These are phyloP conservation scores for Erebia epiphron DNA, from an alignment of 2,888 invertebrate species.

Conservation along the genomic window DNA sequence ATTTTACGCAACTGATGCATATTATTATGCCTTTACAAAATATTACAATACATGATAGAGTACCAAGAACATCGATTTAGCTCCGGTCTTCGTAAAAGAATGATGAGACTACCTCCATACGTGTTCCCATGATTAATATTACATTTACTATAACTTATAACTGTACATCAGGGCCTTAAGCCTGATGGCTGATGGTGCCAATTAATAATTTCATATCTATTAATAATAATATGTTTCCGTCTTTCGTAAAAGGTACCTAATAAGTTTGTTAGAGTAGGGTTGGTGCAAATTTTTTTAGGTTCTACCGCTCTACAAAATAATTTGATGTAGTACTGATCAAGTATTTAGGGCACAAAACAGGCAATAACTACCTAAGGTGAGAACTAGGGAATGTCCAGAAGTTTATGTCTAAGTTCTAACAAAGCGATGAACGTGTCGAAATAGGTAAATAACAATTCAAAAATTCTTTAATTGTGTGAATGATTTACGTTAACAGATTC, in stretches of 20 bases:
- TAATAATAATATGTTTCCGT: constrained; percentile 38
- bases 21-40: neutral
- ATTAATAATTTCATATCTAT: constrained; percentile 41
- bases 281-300: neutral
- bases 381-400: no score
- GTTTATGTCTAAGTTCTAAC: no score
- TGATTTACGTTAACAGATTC: no score
- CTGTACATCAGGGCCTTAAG: constrained; percentile 30
- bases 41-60: constrained; percentile 4
- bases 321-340: neutral
- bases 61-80: constrained; percentile 29
- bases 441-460: no score
- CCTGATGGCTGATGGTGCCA: constrained; percentile 34
- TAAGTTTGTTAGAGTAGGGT: constrained; percentile 13
- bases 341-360: no score
- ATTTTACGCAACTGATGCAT: neutral
- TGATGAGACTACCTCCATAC: constrained; percentile 28
- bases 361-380: no score
- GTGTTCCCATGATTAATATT: constrained; percentile 37
- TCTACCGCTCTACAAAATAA: neutral
- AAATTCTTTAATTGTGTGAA: no score
- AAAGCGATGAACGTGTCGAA: no score
- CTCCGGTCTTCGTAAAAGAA: constrained; percentile 32
- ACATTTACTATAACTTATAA: constrained; percentile 29
- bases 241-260: constrained; percentile 32